phyloP scores from a whole-genome alignment of 2,797 vertebrate genomes.

The Uromys caudimaculatus region DNA sequence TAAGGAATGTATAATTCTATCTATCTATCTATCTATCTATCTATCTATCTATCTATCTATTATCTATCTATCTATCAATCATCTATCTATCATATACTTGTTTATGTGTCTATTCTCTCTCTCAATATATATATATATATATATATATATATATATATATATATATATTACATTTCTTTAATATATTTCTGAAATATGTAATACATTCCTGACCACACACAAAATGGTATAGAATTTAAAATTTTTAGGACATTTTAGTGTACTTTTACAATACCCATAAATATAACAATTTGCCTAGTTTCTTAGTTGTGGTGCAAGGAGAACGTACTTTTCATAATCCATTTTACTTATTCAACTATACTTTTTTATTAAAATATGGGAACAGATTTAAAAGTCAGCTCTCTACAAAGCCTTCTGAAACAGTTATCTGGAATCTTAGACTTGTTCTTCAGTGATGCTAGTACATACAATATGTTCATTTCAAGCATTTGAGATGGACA shows the following conservation, averaged over 20 bases:
- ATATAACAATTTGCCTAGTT: not conserved
- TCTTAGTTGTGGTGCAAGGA: not conserved
- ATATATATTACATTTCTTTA: not conserved
- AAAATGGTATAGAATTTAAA: constrained; percentile 22
- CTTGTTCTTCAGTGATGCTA: not conserved
- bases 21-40: not conserved
- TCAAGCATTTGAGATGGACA: not conserved
- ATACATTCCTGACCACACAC: not conserved
- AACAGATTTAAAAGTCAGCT: not conserved
- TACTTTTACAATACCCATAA: not conserved
- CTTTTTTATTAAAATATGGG: not conserved
- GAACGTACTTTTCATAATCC: not conserved
- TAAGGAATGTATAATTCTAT: not conserved
- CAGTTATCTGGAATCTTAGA: not conserved
- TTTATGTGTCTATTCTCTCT: too few relatives aligned
- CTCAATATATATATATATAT: too few relatives aligned
- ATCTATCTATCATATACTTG: too few relatives aligned
- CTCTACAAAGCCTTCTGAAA: not conserved
- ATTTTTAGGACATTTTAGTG: constrained; percentile 1
- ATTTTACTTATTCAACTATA: not conserved
- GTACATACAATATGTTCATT: not conserved
- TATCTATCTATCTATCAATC: too few relatives aligned
- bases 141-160: too few relatives aligned
- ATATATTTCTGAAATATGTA: not conserved
- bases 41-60: not conserved